Conservation (phyloP, 1,140 invertebrate species). For the Drosophila nigromelanica region DNA sequence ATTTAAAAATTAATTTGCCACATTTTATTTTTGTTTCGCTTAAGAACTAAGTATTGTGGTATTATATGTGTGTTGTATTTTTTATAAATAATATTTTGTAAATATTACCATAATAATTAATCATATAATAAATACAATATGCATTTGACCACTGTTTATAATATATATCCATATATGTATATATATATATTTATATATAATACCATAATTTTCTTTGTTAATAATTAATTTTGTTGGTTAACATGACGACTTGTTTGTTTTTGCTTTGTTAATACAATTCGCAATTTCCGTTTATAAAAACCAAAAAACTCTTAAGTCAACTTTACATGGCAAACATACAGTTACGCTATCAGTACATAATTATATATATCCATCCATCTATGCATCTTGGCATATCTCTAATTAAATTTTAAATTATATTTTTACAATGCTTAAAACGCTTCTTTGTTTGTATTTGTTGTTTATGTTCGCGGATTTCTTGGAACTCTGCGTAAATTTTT, state of each 20-base stretch:
- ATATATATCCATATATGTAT: slow-evolving; percentile 33
- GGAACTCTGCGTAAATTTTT: slow-evolving; percentile 54
- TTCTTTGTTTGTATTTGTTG: slow-evolving; percentile 15
- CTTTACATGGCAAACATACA: slow-evolving; percentile 63
- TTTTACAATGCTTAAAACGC: slow-evolving; percentile 49
- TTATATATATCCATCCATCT: slow-evolving; percentile 33
- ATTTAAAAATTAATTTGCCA: slow-evolving; percentile 76
- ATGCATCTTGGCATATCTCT: slow-evolving; percentile 23
- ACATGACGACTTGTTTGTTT: slow-evolving; percentile 79
- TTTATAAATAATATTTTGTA: slow-evolving; percentile 72
- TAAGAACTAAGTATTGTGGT: slow-evolving; percentile 51
- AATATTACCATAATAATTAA: slow-evolving; percentile 74
- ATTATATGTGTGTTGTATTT: slow-evolving; percentile 35
- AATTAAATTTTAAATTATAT: slow-evolving; percentile 46
- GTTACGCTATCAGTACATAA: slow-evolving; percentile 40
- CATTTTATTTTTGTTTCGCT: slow-evolving; percentile 58
- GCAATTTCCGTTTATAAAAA: slow-evolving; percentile 58
- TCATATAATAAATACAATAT: slow-evolving; percentile 64
- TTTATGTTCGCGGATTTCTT: slow-evolving; percentile 56
- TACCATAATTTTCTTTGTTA: slow-evolving; percentile 59
- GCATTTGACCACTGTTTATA: slow-evolving; percentile 48
- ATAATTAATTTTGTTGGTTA: slow-evolving; percentile 73
- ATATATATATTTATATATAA: slow-evolving; percentile 42
- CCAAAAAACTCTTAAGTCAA: slow-evolving; percentile 57
- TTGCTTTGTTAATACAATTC: slow-evolving; percentile 67